phyloP scores from a whole-genome alignment of 1,140 invertebrate species.

The Steinernema feltiae region DNA sequence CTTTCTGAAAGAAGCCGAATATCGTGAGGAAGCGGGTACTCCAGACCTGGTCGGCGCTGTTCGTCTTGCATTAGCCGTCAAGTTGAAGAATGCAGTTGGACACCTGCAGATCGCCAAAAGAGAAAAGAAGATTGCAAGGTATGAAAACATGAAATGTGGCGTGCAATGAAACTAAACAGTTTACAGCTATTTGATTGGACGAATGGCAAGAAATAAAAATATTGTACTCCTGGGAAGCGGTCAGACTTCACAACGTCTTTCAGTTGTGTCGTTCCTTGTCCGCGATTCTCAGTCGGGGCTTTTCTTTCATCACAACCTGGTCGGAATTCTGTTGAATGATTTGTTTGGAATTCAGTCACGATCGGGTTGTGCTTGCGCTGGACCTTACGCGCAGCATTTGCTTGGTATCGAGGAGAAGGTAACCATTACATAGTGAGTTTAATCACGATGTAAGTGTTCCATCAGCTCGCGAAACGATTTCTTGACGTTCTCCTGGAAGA shows the following conservation, averaged over 20 bases:
- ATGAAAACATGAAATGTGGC: not conserved
- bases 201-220: slow-evolving; percentile 66
- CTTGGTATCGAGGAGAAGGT: slow-evolving; percentile 74
- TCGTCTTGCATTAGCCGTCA: slow-evolving; percentile 75
- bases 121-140: slow-evolving; percentile 63
- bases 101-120: slow-evolving; percentile 68
- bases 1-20: slow-evolving; percentile 64
- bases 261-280: slow-evolving; percentile 80
- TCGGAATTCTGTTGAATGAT: slow-evolving; percentile 79
- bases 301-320: slow-evolving; percentile 83
- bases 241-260: slow-evolving; percentile 66
- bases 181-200: slow-evolving; percentile 32
- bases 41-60: slow-evolving; percentile 76
- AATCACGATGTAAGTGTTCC: slow-evolving; percentile 70
- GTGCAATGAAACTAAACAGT: not conserved
- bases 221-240: slow-evolving; percentile 72
- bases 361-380: slow-evolving; percentile 76
- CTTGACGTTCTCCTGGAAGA: slow-evolving; percentile 27
- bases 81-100: slow-evolving; percentile 75
- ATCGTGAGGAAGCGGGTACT: slow-evolving; percentile 78
- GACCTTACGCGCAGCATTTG: slow-evolving; percentile 76
- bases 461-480: slow-evolving; percentile 18
- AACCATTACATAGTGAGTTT: slow-evolving; percentile 71
- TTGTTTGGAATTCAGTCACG: slow-evolving; percentile 83
- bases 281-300: slow-evolving; percentile 69